A percentile compares a stretch with the other conserved stretches of the same genome.
Conservation (phyloP, 2,797 vertebrate genomes). For the Gymnoscopelus braueri region DNA sequence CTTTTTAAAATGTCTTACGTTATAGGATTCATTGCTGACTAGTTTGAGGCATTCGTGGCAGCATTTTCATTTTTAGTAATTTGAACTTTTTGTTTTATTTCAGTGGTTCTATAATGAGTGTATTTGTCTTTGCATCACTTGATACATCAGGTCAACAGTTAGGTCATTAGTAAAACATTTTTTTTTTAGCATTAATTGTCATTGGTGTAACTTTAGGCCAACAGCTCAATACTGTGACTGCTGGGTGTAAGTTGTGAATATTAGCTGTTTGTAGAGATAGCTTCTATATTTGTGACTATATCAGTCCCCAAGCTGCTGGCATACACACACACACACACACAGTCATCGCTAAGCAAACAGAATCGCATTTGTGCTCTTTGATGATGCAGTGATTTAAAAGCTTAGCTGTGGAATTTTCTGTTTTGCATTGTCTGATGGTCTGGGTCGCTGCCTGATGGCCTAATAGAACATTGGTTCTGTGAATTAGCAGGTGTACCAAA, state of each 20-base stretch:
- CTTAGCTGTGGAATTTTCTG: constrained; percentile 73
- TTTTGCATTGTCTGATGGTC: constrained; percentile 63
- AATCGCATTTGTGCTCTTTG: constrained; percentile 73
- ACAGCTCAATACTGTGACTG: not conserved
- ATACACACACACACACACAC: constrained; percentile 32
- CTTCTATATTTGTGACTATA: constrained; percentile 38
- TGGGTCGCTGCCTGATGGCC: constrained; percentile 9
- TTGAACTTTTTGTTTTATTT: no score
- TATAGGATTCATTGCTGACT: no score
- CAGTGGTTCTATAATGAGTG: not conserved
- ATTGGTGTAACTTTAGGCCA: not conserved
- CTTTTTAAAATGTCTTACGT: no score
- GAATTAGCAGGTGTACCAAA: constrained; percentile 59
- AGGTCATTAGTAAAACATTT: not conserved
- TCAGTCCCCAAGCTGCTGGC: constrained; percentile 49
- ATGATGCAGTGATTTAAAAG: constrained; percentile 76
- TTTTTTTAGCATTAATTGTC: not conserved
- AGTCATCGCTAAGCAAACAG: constrained; percentile 70
- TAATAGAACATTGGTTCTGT: constrained; percentile 40
- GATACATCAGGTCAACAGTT: not conserved
- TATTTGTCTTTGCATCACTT: not conserved
- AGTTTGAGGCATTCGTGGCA: no score
- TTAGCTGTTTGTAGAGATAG: constrained; percentile 10
- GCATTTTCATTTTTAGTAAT: no score
- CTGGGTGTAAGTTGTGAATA: constrained; percentile 7